Conservation (phyloP, 2,113 vertebrate species). For the Pao palembangensis region DNA sequence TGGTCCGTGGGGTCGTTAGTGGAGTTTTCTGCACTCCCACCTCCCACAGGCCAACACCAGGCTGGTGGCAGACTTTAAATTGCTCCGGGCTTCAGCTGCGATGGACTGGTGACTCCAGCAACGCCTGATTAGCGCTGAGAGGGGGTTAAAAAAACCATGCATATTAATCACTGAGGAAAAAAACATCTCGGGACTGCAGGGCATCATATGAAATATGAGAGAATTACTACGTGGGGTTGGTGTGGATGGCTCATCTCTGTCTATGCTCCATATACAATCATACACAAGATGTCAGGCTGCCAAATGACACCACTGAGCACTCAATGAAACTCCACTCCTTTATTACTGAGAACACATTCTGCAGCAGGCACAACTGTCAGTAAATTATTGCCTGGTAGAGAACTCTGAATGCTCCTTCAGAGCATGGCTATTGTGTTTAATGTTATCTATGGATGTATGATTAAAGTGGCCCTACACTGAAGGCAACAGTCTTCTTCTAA, state of each 20-base stretch:
- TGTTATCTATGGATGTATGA: conserved; percentile 7
- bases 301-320: conserved; percentile 33
- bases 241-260: conserved; percentile 14
- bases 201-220: conserved; percentile 13
- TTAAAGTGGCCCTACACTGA: conserved; percentile 44
- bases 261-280: conserved; percentile 20
- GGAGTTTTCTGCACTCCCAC: too few relatives aligned
- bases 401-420: conserved; percentile 1
- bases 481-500: conserved; percentile 35
- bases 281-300: conserved; percentile 20
- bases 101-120: too few relatives aligned
- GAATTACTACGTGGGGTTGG: conserved; percentile 9
- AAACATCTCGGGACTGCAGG: conserved; percentile 11
- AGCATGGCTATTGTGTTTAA: conserved; percentile 15
- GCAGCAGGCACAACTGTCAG: conserved; percentile 25
- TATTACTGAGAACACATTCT: conserved; percentile 21
- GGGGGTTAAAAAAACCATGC: background rate
- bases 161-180: conserved; percentile 15
- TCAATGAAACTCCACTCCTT: conserved; percentile 20
- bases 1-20: too few relatives aligned
- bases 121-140: too few relatives aligned
- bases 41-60: too few relatives aligned
- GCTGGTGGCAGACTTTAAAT: too few relatives aligned
- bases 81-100: too few relatives aligned
- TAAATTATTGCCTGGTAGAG: conserved; percentile 3